phyloP scores from a whole-genome alignment of 2,888 invertebrate species.

The Gibbula magus region DNA sequence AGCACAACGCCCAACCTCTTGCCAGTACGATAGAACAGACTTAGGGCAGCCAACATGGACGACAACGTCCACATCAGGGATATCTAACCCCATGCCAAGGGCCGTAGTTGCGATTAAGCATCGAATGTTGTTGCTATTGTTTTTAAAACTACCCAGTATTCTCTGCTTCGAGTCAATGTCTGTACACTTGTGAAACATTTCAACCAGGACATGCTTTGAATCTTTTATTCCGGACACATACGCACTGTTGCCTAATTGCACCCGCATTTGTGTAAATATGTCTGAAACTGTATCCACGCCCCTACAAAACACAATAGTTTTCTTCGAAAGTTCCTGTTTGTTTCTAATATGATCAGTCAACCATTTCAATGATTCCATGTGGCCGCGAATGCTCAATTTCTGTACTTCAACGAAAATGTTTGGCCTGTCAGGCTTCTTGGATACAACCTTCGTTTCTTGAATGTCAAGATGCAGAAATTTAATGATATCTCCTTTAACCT shows the following conservation, averaged over 20 bases:
- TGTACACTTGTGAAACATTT: conserved; percentile 45
- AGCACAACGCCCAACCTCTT: background rate
- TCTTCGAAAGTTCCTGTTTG: conserved; percentile 31
- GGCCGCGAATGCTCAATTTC: conserved; percentile 15
- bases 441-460: conserved; percentile 24
- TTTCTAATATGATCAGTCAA: conserved; percentile 33
- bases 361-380: conserved; percentile 25
- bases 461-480: conserved; percentile 28
- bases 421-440: conserved; percentile 25
- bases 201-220: conserved; percentile 35
- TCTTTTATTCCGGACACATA: conserved; percentile 31
- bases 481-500: conserved; percentile 37
- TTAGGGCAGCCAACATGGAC: background rate
- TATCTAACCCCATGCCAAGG: too few species aligned
- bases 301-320: conserved; percentile 39
- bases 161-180: conserved; percentile 33
- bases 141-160: conserved; percentile 23
- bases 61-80: background rate
- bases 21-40: background rate
- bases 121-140: too few species aligned
- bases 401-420: conserved; percentile 34
- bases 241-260: conserved; percentile 28
- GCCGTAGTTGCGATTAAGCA: too few species aligned
- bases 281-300: conserved; percentile 42
- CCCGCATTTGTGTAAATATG: conserved; percentile 36